Evolutionary conservation across 2,888 invertebrate species (phyloP).

Genomic region (Rhynchonema sp.): DNA sequence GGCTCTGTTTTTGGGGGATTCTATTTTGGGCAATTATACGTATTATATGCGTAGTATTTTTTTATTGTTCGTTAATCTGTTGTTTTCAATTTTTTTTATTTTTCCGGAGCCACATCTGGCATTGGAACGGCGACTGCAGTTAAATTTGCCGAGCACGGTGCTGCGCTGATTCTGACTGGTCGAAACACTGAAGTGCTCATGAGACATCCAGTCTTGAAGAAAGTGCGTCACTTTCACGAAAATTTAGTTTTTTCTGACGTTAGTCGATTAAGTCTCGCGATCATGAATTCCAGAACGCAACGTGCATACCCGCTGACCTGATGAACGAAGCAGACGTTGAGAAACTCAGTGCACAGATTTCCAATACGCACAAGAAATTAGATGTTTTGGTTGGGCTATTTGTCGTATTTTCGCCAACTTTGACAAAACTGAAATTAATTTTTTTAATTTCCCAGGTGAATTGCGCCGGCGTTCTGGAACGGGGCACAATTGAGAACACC

Average conservation of each 20-base stretch:
- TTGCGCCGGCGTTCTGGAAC: conserved; percentile 67
- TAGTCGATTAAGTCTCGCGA: too few relatives aligned
- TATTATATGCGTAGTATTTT: too few relatives aligned
- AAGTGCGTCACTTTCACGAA: too few relatives aligned
- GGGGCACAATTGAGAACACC: conserved; percentile 64
- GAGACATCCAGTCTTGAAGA: conserved; percentile 24
- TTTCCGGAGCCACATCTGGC: conserved; percentile 67
- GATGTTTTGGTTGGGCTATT: too few relatives aligned
- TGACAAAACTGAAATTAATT: too few relatives aligned
- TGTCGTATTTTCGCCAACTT: too few relatives aligned
- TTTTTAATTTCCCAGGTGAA: too few relatives aligned
- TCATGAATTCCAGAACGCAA: too few relatives aligned
- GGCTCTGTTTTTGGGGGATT: too few relatives aligned
- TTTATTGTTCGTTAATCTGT: too few relatives aligned
- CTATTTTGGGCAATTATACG: too few relatives aligned
- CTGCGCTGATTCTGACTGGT: conserved; percentile 49
- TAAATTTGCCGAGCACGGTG: conserved; percentile 52
- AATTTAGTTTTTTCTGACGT: conserved; percentile 33
- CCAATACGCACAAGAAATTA: conserved; percentile 9
- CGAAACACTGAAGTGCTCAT: conserved; percentile 48
- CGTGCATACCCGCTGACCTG: conserved; percentile 29
- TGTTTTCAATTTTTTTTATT: too few relatives aligned
- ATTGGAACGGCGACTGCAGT: conserved; percentile 63
- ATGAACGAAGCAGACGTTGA: conserved; percentile 7
- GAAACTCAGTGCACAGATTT: not conserved